These are phyloP conservation scores for Axinella damicornis DNA, from an alignment of 37 sponge, comb jelly and placozoan species.

Conservation along the genomic window DNA sequence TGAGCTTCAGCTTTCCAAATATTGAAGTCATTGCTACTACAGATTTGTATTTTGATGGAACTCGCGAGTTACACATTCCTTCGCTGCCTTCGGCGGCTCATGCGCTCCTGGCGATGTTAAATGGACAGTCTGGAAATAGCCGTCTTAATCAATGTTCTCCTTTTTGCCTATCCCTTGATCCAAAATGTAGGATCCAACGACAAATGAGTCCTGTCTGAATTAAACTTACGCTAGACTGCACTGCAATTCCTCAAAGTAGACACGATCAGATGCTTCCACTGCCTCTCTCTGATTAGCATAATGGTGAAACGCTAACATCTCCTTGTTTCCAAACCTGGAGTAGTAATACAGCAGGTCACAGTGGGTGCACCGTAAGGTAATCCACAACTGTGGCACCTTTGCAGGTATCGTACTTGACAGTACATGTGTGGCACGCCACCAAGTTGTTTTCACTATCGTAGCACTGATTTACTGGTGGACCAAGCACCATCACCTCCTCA, in stretches of 20 bases:
- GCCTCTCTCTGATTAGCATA: neutral
- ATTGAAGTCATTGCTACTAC: too few species aligned
- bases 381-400: constrained; percentile 1
- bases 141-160: too few species aligned
- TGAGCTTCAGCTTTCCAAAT: too few species aligned
- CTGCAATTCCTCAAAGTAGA: constrained; percentile 36
- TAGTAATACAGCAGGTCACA: constrained; percentile 33
- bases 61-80: too few species aligned
- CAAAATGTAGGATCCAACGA: too few species aligned
- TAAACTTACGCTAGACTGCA: constrained; percentile 47
- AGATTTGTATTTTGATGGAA: too few species aligned
- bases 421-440: constrained; percentile 19
- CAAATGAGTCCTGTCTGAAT: constrained; percentile 12
- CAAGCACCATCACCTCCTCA: constrained; percentile 3
- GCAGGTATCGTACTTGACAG: neutral
- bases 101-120: too few species aligned
- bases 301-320: constrained; percentile 11
- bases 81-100: too few species aligned
- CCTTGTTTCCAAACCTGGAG: constrained; percentile 28
- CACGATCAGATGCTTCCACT: constrained; percentile 34
- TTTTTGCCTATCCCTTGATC: too few species aligned
- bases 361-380: constrained; percentile 16
- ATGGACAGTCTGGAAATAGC: too few species aligned
- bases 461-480: constrained; percentile 22
- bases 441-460: constrained; percentile 7